These are phyloP conservation scores for Tiphia femorata DNA, from an alignment of 2,888 invertebrate genomes.

Conservation along the genomic window DNA sequence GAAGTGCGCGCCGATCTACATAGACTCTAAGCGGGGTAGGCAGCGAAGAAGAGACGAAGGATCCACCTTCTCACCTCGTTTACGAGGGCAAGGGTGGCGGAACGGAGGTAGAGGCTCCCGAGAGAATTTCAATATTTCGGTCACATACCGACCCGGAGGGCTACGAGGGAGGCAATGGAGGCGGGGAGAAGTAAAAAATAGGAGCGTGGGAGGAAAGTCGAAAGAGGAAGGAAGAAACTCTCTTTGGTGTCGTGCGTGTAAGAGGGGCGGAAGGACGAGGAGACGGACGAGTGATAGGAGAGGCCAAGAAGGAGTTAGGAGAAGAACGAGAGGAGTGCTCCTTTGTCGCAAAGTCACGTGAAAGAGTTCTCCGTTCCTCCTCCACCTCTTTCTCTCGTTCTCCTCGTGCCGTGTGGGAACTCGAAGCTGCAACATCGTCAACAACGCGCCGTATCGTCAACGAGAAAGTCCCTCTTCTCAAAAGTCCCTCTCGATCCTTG, in stretches of 20 bases:
- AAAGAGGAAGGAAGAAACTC: not conserved
- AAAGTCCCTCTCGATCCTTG: not conserved
- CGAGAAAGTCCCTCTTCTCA: not conserved
- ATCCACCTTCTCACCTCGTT: not conserved
- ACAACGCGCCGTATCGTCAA: not conserved
- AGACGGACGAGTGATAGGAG: not conserved
- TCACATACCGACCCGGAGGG: conserved; percentile 32
- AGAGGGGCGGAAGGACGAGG: not conserved
- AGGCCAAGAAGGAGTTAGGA: not conserved
- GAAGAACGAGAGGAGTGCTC: not conserved
- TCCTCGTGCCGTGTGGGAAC: not conserved
- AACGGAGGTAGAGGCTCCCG: conserved; percentile 10
- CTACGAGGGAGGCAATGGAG: conserved; percentile 3
- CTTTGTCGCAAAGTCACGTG: not conserved
- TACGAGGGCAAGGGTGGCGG: too few relatives aligned
- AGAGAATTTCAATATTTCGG: conserved; percentile 49
- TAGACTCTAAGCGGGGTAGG: conserved; percentile 3
- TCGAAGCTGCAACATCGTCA: not conserved
- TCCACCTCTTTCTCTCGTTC: not conserved
- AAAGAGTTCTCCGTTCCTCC: not conserved
- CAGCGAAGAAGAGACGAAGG: not conserved
- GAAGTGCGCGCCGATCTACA: not conserved
- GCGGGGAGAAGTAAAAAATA: not conserved
- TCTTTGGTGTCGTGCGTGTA: too few relatives aligned
- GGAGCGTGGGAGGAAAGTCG: not conserved